Percentiles rank a stretch among this genome's conserved stretches.
Evolutionary conservation across 2,888 invertebrate genomes (phyloP).

Genomic region (Leucophenga maculata): DNA sequence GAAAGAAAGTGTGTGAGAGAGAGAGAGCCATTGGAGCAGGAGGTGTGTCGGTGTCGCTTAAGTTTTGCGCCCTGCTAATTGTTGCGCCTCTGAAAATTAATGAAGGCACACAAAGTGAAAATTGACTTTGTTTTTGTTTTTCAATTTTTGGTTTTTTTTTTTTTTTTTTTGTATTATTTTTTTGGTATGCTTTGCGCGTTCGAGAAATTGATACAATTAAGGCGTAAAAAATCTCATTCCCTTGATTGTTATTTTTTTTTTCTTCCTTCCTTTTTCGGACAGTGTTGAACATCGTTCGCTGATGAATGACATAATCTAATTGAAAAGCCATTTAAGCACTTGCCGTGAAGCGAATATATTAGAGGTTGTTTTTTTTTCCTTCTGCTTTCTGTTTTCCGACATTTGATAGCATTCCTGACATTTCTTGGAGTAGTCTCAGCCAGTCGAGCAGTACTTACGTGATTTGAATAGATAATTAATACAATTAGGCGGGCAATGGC

Average conservation of each 20-base stretch:
- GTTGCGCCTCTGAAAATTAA: constrained; percentile 65
- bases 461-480: constrained; percentile 63
- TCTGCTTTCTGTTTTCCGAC: not conserved
- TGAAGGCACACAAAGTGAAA: constrained; percentile 57
- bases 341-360: constrained; percentile 58
- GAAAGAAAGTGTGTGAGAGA: too few relatives aligned
- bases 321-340: constrained; percentile 61
- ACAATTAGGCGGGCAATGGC: constrained; percentile 49
- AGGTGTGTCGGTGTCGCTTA: constrained; percentile 31
- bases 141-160: constrained; percentile 39
- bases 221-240: constrained; percentile 25
- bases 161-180: constrained; percentile 19
- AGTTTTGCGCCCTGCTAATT: constrained; percentile 51
- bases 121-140: constrained; percentile 38
- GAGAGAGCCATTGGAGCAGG: constrained; percentile 30
- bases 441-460: constrained; percentile 43
- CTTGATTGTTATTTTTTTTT: not conserved
- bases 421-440: not conserved
- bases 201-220: constrained; percentile 57
- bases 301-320: constrained; percentile 63
- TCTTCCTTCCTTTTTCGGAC: constrained; percentile 8
- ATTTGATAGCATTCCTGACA: not conserved
- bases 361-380: constrained; percentile 44
- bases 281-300: not conserved
- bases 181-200: constrained; percentile 19